These are phyloP conservation scores for Malurus melanocephalus DNA, from an alignment of 2,113 vertebrate genomes.

Conservation along the genomic window DNA sequence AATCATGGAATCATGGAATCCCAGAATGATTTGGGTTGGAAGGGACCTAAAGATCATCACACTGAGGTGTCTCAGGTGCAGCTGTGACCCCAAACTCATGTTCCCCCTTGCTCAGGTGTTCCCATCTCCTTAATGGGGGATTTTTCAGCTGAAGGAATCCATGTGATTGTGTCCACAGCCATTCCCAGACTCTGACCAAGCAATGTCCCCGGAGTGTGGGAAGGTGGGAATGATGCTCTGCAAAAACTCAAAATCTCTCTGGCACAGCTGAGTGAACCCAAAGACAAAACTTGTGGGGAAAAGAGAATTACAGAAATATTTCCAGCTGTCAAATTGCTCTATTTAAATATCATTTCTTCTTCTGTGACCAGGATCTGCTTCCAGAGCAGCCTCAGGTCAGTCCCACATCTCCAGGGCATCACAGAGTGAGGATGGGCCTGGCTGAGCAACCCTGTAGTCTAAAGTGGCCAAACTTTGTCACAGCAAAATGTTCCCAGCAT, in stretches of 20 bases:
- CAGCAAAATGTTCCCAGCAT: not conserved
- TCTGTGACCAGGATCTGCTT: not conserved
- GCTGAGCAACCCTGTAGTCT: not conserved
- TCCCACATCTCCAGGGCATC: not conserved
- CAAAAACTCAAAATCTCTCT: not conserved
- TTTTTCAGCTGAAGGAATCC: not conserved
- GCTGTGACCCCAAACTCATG: not conserved
- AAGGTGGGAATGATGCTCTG: not conserved
- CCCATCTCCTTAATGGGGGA: rapidly evolving
- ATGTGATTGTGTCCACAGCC: not conserved
- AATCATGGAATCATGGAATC: not conserved
- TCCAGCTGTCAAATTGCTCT: not conserved
- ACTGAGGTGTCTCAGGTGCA: not conserved
- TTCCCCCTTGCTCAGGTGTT: not conserved
- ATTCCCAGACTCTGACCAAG: not conserved
- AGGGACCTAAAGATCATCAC: not conserved
- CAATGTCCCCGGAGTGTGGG: not conserved
- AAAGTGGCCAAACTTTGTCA: not conserved
- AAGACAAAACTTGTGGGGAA: not conserved
- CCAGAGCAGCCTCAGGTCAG: not conserved
- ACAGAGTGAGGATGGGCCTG: rapidly evolving
- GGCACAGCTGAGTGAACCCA: not conserved
- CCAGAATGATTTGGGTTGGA: not conserved
- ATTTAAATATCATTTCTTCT: not conserved
- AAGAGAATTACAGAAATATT: not conserved